Evolutionary conservation across 1,140 invertebrate genomes (phyloP).

Genomic region (Drosophila bifasciata): DNA sequence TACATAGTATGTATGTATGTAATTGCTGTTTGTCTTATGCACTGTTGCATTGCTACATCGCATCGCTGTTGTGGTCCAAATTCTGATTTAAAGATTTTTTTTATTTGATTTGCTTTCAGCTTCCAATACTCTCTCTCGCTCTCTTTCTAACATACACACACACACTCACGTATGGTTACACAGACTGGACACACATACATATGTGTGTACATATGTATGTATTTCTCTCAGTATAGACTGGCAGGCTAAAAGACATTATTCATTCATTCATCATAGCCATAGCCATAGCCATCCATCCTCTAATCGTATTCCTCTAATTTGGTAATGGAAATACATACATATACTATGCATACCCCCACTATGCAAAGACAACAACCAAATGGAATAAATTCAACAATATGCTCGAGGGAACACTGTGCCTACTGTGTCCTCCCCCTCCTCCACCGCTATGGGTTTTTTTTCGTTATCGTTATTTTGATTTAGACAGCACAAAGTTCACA

Average conservation of each 20-base stretch:
- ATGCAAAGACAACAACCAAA: conserved; percentile 24
- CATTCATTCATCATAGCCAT: conserved; percentile 28
- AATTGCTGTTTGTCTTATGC: not conserved
- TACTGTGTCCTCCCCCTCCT: not conserved
- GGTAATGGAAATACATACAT: conserved; percentile 31
- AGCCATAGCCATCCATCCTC: conserved; percentile 9
- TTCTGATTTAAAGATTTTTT: conserved; percentile 59
- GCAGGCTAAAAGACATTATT: conserved; percentile 26
- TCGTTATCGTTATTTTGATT: conserved; percentile 40
- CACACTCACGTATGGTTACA: not conserved
- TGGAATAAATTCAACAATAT: conserved; percentile 26
- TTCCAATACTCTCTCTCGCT: conserved; percentile 18
- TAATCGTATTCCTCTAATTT: conserved; percentile 31
- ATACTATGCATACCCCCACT: too few species aligned
- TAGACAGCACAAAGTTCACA: conserved; percentile 36
- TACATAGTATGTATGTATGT: too few species aligned
- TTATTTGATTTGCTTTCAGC: conserved; percentile 59
- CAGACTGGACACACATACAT: conserved; percentile 8
- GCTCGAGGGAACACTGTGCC: conserved; percentile 18
- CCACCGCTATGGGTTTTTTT: not conserved
- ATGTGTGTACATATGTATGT: not conserved
- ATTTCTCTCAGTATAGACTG: not conserved
- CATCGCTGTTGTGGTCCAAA: conserved; percentile 61
- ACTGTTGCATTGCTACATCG: too few species aligned
- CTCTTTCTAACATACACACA: too few species aligned